Percentiles rank a stretch among this genome's conserved stretches.
These are phyloP conservation scores for Fabriciana adippe DNA, from an alignment of 2,888 invertebrate species.

Conservation along the genomic window DNA sequence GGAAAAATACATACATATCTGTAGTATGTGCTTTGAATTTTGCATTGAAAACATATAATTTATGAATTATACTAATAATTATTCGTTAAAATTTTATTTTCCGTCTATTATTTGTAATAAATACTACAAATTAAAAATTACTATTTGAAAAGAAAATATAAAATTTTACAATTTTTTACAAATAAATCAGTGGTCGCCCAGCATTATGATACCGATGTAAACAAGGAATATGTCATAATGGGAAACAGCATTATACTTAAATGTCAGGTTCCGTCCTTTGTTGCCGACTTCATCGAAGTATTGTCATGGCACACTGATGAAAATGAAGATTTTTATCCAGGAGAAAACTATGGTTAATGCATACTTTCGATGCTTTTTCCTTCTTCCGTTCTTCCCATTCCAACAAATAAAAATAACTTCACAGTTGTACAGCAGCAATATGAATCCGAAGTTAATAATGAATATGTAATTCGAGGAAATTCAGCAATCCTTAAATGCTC, in stretches of 20 bases:
- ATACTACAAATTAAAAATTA: neutral
- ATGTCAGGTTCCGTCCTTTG: constrained; percentile 93
- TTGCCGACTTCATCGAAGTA: constrained; percentile 92
- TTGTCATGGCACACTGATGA: constrained; percentile 91
- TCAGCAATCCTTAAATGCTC: constrained; percentile 94
- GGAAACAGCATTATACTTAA: constrained; percentile 91
- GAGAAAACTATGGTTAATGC: constrained; percentile 83
- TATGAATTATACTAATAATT: neutral
- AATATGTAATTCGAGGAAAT: constrained; percentile 94
- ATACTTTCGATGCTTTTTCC: constrained; percentile 14
- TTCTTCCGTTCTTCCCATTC: constrained; percentile 37
- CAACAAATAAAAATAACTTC: constrained; percentile 41
- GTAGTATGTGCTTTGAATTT: too few species aligned
- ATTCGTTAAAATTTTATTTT: neutral
- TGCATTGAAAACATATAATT: neutral
- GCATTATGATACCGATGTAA: constrained; percentile 91
- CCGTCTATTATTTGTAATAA: too few species aligned
- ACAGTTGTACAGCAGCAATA: constrained; percentile 95
- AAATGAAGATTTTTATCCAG: constrained; percentile 86
- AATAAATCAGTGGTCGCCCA: constrained; percentile 86
- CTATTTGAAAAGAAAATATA: neutral
- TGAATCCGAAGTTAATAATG: constrained; percentile 95
- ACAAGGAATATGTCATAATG: constrained; percentile 91
- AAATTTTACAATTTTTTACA: constrained; percentile 23
- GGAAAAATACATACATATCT: too few species aligned